phyloP scores from a whole-genome alignment of 1,140 invertebrate genomes.

The Heliconius melpomene region DNA sequence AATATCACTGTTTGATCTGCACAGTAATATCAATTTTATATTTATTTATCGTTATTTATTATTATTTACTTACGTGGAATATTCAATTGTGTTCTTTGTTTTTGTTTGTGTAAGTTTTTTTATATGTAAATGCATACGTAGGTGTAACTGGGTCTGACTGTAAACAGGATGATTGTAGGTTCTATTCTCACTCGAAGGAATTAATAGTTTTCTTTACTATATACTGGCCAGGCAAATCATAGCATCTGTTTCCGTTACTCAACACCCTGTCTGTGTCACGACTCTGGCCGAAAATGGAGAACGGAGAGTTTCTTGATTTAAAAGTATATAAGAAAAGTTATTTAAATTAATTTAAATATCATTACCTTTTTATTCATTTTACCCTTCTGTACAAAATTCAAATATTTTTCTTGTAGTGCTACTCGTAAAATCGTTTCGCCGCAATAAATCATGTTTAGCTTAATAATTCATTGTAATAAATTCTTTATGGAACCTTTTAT shows the following conservation, averaged over 20 bases:
- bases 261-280: no score
- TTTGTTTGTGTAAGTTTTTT: not conserved
- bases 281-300: no score
- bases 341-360: not conserved
- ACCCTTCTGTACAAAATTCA: not conserved
- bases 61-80: not conserved
- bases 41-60: conserved; percentile 9
- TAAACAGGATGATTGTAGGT: no score
- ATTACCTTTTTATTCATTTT: not conserved
- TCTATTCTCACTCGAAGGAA: no score
- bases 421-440: not conserved
- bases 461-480: conserved; percentile 6
- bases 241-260: no score
- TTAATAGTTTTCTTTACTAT: no score
- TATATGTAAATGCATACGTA: not conserved
- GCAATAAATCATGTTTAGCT: not conserved
- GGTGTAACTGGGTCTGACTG: no score
- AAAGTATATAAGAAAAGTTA: not conserved
- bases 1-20: conserved; percentile 22
- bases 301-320: no score
- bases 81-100: not conserved
- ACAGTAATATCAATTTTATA: not conserved
- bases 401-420: not conserved
- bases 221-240: no score
- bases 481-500: conserved; percentile 4